phyloP scores from a whole-genome alignment of 2,797 vertebrate genomes.

The Leuciscus waleckii region DNA sequence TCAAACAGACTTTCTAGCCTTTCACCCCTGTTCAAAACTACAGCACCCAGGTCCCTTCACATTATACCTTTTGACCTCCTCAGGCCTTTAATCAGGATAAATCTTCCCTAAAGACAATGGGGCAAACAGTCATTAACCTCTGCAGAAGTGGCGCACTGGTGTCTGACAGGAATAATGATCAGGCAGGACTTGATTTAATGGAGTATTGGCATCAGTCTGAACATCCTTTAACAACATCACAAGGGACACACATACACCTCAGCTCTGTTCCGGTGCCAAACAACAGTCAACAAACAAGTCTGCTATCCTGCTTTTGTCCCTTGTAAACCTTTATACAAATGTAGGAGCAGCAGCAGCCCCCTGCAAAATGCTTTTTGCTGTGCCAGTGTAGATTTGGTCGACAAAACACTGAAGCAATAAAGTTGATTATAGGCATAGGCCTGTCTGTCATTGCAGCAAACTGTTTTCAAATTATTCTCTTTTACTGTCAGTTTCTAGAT shows the following conservation, averaged over 20 bases:
- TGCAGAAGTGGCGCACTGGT: neutral
- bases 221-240: constrained; percentile 38
- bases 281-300: neutral
- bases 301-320: neutral
- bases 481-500: neutral
- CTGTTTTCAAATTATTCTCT: neutral
- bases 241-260: constrained; percentile 5
- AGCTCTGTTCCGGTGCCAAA: neutral
- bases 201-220: constrained; percentile 27
- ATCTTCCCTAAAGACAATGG: constrained; percentile 49
- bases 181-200: constrained; percentile 20
- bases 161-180: constrained; percentile 41
- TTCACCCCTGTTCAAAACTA: neutral
- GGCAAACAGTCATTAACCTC: constrained; percentile 51
- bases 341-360: neutral
- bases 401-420: neutral
- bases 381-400: neutral
- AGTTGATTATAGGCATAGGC: neutral
- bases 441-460: neutral
- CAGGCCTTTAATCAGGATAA: constrained; percentile 54
- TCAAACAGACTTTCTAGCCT: neutral
- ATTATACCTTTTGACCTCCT: constrained; percentile 40
- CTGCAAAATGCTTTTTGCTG: neutral
- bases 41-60: neutral
- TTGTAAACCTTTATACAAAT: neutral